Conservation (phyloP, 2,797 vertebrate species). For the Natrix natrix region DNA sequence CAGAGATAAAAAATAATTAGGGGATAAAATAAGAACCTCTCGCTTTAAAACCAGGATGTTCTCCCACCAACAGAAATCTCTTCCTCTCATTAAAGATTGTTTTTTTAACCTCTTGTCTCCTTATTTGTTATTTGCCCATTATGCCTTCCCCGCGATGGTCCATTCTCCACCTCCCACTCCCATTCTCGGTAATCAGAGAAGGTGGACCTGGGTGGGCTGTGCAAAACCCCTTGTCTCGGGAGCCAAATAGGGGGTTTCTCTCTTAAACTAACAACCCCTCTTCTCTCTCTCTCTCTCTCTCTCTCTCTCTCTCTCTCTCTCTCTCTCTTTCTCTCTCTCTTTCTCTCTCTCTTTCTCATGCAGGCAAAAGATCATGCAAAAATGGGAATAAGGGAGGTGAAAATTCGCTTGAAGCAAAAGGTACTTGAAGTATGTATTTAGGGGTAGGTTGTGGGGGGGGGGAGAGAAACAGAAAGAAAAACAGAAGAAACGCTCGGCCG, state of each 20-base stretch:
- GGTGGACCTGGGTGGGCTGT: slow-evolving; percentile 56
- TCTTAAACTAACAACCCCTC: slow-evolving; percentile 69
- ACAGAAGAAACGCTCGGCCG: slow-evolving; percentile 71
- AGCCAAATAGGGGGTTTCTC: slow-evolving; percentile 73
- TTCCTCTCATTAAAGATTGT: slow-evolving; percentile 44
- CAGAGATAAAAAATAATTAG: slow-evolving; percentile 47
- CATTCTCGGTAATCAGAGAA: slow-evolving; percentile 65
- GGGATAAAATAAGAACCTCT: neutral
- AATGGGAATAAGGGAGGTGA: slow-evolving; percentile 98
- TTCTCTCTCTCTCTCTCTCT: too few species aligned
- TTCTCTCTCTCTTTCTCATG: slow-evolving; percentile 50
- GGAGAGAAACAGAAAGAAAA: slow-evolving; percentile 52
- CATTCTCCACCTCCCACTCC: slow-evolving; percentile 50
- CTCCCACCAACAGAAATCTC: slow-evolving; percentile 48
- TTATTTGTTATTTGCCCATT: slow-evolving; percentile 68
- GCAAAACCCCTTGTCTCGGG: slow-evolving; percentile 58
- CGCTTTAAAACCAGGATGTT: slow-evolving; percentile 25
- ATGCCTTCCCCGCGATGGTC: slow-evolving; percentile 61
- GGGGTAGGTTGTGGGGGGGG: too few species aligned
- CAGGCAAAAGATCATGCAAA: slow-evolving; percentile 98
- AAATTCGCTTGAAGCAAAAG: slow-evolving; percentile 97
- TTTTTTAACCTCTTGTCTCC: slow-evolving; percentile 54
- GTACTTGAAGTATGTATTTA: slow-evolving; percentile 79
- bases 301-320: neutral
- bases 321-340: too few species aligned